Conservation (phyloP, 2,113 vertebrate genomes). For the Collichthys lucidus region DNA sequence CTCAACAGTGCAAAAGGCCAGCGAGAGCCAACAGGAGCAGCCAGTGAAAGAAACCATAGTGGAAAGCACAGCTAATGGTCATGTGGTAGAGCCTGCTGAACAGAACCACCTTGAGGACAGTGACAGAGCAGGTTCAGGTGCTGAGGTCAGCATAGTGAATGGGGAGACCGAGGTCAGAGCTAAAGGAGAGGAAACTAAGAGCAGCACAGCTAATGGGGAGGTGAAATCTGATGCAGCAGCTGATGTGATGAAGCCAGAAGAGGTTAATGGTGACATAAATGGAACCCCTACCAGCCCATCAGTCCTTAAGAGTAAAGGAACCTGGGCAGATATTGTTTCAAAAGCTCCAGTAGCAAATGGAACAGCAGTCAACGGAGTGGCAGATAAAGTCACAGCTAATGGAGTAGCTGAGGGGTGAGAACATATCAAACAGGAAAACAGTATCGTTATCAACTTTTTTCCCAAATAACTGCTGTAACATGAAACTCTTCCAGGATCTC, state of each 20-base stretch:
- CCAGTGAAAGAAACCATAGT: conserved; percentile 22
- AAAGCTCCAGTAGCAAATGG: conserved; percentile 58
- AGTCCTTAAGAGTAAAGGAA: conserved; percentile 58
- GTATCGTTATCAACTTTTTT: conserved; percentile 32
- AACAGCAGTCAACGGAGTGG: conserved; percentile 40
- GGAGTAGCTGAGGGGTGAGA: conserved; percentile 59
- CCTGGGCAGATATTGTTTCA: conserved; percentile 69
- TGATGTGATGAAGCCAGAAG: conserved; percentile 32
- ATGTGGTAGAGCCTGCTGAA: conserved; percentile 31
- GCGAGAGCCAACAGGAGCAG: conserved; percentile 28
- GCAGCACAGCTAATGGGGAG: conserved; percentile 20
- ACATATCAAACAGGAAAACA: conserved; percentile 4
- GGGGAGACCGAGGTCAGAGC: conserved; percentile 27
- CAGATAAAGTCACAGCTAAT: conserved; percentile 36
- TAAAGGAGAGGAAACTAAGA: conserved; percentile 20
- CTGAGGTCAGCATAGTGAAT: conserved; percentile 32
- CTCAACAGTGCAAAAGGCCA: conserved; percentile 34
- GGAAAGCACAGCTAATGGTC: conserved; percentile 46
- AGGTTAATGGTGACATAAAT: conserved; percentile 48
- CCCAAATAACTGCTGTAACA: conserved; percentile 66
- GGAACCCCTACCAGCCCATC: conserved; percentile 29
- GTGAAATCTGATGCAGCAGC: conserved; percentile 3
- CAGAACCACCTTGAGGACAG: conserved; percentile 17
- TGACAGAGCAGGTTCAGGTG: conserved; percentile 25
- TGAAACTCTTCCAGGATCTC: conserved; percentile 34